Evolutionary conservation across 1,140 invertebrate species (phyloP).

Genomic region (Hylaeus anthracinus): DNA sequence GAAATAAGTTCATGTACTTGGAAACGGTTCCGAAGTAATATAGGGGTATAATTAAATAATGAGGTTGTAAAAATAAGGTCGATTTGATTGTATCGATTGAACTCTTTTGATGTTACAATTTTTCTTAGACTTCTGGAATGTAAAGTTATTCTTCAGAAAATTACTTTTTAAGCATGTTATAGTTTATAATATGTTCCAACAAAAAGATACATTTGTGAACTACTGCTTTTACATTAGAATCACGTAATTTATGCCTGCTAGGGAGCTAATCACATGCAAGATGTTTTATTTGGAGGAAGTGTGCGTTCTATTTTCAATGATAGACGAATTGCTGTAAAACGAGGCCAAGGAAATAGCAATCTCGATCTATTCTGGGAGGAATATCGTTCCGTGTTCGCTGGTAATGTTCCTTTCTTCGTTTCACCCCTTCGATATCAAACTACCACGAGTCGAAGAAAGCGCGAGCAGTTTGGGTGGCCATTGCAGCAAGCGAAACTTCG

Average conservation of each 20-base stretch:
- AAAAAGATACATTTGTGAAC: too few relatives aligned
- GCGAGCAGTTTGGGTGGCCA: constrained; percentile 35
- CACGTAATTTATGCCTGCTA: background rate
- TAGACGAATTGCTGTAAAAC: constrained; percentile 18
- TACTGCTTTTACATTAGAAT: too few relatives aligned
- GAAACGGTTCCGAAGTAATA: too few relatives aligned
- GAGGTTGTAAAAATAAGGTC: too few relatives aligned
- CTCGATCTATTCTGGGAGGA: constrained; percentile 50
- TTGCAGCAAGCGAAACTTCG: constrained; percentile 7
- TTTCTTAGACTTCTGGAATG: too few relatives aligned
- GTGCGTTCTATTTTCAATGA: constrained; percentile 37
- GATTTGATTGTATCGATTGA: too few relatives aligned
- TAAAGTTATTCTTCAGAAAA: too few relatives aligned
- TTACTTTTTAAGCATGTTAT: too few relatives aligned
- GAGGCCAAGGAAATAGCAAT: constrained; percentile 33
- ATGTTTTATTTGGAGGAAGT: constrained; percentile 26
- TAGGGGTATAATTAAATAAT: too few relatives aligned
- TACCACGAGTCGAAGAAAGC: constrained; percentile 23
- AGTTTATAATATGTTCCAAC: too few relatives aligned
- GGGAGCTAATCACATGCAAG: background rate
- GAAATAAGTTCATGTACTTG: too few relatives aligned
- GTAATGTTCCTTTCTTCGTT: constrained; percentile 41
- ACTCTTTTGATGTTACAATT: too few relatives aligned
- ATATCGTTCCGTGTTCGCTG: constrained; percentile 42
- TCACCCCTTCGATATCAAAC: constrained; percentile 29